Evolutionary conservation across 2,888 invertebrate species (phyloP).

Genomic region (Microplitis deprimator): DNA sequence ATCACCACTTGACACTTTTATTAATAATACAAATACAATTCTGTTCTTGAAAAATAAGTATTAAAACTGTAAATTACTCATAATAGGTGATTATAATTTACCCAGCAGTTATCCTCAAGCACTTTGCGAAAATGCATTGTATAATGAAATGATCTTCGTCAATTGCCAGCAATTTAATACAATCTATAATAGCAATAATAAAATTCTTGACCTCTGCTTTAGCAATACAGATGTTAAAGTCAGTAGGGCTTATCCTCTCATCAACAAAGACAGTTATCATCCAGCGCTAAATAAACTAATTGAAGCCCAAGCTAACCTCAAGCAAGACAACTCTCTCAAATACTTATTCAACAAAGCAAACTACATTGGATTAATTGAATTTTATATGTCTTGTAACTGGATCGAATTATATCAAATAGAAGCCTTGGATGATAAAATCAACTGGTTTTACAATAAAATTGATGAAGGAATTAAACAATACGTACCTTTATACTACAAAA

Average conservation of each 20-base stretch:
- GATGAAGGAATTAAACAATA: no score
- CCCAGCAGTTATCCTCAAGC: slow-evolving; percentile 3
- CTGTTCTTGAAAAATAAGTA: not conserved
- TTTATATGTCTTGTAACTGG: no score
- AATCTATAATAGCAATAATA: not conserved
- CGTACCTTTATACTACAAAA: no score
- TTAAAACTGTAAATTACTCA: not conserved
- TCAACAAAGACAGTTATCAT: no score
- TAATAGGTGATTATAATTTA: not conserved
- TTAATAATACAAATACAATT: not conserved
- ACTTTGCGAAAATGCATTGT: not conserved
- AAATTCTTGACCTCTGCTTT: slow-evolving; percentile 39
- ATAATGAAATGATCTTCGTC: not conserved
- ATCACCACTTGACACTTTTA: not conserved
- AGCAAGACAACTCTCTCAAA: no score
- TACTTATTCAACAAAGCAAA: no score
- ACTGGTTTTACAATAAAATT: no score
- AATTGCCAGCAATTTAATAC: not conserved
- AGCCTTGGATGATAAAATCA: no score
- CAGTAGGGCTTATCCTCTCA: not conserved
- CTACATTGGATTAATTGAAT: no score
- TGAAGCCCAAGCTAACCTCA: no score
- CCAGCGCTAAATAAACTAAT: no score
- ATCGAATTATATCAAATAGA: no score
- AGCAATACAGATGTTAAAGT: slow-evolving; percentile 25